Evolutionary conservation across 2,888 invertebrate species (phyloP), one percentile per base, ranked within the genome.

Genomic region (Amiota minor): DNA sequence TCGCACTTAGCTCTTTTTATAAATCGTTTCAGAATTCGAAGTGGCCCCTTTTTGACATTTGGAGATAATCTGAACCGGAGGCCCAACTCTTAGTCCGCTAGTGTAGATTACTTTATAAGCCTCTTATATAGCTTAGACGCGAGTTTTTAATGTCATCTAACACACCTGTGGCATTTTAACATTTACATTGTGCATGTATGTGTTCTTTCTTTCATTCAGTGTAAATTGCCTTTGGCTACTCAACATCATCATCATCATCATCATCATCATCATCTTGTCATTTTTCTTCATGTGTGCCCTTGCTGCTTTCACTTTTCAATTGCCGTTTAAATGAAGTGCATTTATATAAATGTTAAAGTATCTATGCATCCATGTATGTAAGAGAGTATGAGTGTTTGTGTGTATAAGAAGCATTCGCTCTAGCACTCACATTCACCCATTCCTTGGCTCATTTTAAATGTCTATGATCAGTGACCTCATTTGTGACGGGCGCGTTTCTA

Each of bases 381-480:
- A 9, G 56, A 56, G 0, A 20, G 56, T 16, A 16, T 59, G 20
- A 14, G 62, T 14, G 23, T 14, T n/a, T 62, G 62, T 62, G 62
- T 62, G 62, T 45, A 35, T 6, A 35, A 35, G 35, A 35, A 2
- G 35, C 2, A 35, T 35, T 35, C 35, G 35, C 35, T 35, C 35
- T 35, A 35, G 6, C 35, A 35, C 35, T 8, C 35, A 35, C 6
- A 35, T 35, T 35, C 35, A 35, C 35, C 35, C 35, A 35, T 35
- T 35, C 35, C 35, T 35, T 50, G 53, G 62, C 45, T 35, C 18
- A 45, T 35, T 35, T 35, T n/a, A 62, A 62, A 47, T 47, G 47
- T 65, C 65, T 65, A 16, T 65, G 65, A 65, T 65, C 47, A 65
- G 65, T 65, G 65, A 65, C 65, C 65, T 65, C 47, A 65, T 65